These are phyloP conservation scores for Arctocebus calabarensis DNA, from an alignment of 2,797 vertebrate genomes.

Conservation along the genomic window DNA sequence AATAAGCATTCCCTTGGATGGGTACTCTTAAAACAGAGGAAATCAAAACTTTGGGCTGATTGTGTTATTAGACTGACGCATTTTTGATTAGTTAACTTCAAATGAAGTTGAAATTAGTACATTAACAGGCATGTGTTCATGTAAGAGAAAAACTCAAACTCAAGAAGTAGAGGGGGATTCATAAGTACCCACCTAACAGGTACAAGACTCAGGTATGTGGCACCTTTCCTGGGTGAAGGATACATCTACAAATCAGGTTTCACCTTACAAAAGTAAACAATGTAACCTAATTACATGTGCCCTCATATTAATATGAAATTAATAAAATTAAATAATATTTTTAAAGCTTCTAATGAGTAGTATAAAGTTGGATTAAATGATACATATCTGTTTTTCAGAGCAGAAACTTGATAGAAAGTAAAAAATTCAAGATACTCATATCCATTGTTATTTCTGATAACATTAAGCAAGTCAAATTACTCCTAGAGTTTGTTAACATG, in stretches of 20 bases:
- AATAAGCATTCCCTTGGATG: not conserved
- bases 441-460: slow-evolving; percentile 24
- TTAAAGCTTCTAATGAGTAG: not conserved
- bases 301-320: too few relatives aligned
- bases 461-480: not conserved
- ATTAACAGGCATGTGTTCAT: too few relatives aligned
- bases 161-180: too few relatives aligned
- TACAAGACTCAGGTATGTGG: too few relatives aligned
- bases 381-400: not conserved
- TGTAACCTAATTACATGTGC: too few relatives aligned
- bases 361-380: not conserved
- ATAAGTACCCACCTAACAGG: too few relatives aligned
- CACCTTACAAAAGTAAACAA: too few relatives aligned
- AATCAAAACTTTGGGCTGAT: not conserved
- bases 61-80: not conserved
- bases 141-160: too few relatives aligned
- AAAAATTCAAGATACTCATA: not conserved
- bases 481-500: not conserved
- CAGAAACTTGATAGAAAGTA: not conserved
- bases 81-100: not conserved
- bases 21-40: not conserved
- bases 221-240: too few relatives aligned
- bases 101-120: not conserved
- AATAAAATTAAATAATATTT: too few relatives aligned
- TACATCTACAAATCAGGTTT: too few relatives aligned